Percentiles rank a stretch among this genome's conserved stretches.
Evolutionary conservation across 2,797 vertebrate species (phyloP).

Genomic region (Urosaurus nigricauda): DNA sequence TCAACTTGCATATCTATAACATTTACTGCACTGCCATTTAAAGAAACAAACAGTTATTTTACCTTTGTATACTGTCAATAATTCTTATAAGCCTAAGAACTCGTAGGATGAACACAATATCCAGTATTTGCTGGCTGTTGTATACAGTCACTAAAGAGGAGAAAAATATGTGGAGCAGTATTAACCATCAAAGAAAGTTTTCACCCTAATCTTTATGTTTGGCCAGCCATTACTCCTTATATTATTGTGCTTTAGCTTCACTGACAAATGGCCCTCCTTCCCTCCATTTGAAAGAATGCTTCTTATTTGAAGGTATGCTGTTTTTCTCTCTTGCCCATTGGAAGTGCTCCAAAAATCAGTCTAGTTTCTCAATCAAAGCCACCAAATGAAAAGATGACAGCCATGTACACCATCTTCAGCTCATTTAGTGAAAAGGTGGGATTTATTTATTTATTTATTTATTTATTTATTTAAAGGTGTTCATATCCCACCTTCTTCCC

Average conservation of each 20-base stretch:
- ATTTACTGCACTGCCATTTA: neutral
- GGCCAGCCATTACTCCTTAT: neutral
- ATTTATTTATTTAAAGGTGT: too few relatives aligned
- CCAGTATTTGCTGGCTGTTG: conserved; percentile 90
- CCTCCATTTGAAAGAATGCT: neutral
- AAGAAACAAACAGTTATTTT: conserved; percentile 11
- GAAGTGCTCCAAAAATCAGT: neutral
- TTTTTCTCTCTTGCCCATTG: neutral
- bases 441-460: too few relatives aligned
- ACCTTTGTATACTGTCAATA: conserved; percentile 93
- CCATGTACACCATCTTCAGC: too few relatives aligned
- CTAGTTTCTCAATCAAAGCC: neutral
- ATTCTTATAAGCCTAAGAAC: conserved; percentile 91
- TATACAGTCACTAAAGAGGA: conserved; percentile 81
- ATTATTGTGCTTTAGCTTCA: neutral
- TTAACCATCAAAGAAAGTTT: neutral
- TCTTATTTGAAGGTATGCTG: neutral
- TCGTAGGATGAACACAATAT: conserved; percentile 92
- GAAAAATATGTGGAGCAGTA: conserved; percentile 3
- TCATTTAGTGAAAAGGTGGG: too few relatives aligned
- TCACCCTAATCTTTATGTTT: neutral
- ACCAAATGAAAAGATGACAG: neutral
- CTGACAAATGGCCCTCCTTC: neutral
- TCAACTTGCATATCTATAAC: neutral
- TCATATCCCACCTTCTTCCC: too few relatives aligned